Conservation (phyloP, 2,888 invertebrate genomes). For the Petrolisthes manimaculis region DNA sequence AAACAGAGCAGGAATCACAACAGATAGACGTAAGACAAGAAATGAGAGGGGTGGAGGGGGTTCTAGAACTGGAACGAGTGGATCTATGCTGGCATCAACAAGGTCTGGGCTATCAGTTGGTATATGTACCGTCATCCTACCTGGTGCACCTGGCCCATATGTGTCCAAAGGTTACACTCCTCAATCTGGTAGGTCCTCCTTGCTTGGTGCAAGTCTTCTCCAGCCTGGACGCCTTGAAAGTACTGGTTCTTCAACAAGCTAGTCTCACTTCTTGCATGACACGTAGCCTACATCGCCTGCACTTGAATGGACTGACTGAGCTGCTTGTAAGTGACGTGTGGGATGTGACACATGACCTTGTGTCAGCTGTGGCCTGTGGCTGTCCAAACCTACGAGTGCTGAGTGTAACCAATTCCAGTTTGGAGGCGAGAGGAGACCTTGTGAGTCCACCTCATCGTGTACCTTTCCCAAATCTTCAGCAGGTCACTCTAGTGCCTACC, state of each 20-base stretch:
- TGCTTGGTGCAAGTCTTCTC: constrained; percentile 34
- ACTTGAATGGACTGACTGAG: constrained; percentile 24
- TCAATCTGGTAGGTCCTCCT: constrained; percentile 44
- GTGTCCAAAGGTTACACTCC: constrained; percentile 35
- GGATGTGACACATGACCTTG: constrained; percentile 46
- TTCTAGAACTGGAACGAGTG: constrained; percentile 37
- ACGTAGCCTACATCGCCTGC: constrained; percentile 6
- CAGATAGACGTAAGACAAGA: background rate
- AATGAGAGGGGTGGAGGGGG: background rate
- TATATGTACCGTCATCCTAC: constrained; percentile 48
- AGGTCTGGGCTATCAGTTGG: constrained; percentile 44
- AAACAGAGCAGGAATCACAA: background rate
- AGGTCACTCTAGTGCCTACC: constrained; percentile 24
- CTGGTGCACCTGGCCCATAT: constrained; percentile 31
- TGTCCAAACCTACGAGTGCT: constrained; percentile 36
- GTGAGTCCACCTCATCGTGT: constrained; percentile 3
- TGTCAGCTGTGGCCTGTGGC: constrained; percentile 35
- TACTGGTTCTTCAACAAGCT: constrained; percentile 37
- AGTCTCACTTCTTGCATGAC: constrained; percentile 34
- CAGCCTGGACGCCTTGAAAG: constrained; percentile 23
- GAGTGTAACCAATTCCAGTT: constrained; percentile 38
- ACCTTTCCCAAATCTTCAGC: constrained; percentile 35
- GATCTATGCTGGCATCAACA: constrained; percentile 50
- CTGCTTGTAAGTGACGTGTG: constrained; percentile 47
- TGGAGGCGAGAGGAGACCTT: constrained; percentile 40